Evolutionary conservation across 2,797 vertebrate genomes (phyloP).

Genomic region (Spondyliosoma cantharus): DNA sequence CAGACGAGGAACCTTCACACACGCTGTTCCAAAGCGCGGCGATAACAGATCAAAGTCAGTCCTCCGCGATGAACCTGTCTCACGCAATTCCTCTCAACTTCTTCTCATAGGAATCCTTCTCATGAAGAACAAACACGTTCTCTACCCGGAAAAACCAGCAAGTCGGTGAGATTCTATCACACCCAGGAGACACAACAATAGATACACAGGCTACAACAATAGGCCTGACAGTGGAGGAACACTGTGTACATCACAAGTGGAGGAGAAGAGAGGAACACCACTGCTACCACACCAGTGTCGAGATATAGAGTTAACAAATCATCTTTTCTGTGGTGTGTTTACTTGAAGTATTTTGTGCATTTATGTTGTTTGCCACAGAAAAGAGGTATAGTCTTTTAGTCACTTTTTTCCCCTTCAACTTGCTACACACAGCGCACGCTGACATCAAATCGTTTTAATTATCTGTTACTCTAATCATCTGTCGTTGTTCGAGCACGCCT

Average conservation of each 20-base stretch:
- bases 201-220: slow-evolving; percentile 60
- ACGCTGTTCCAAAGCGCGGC: slow-evolving; percentile 43
- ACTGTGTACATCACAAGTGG: slow-evolving; percentile 46
- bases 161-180: slow-evolving; percentile 39
- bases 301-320: slow-evolving; percentile 2
- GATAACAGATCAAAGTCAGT: slow-evolving; percentile 69
- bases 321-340: background rate
- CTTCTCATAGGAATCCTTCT: slow-evolving; percentile 68
- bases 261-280: slow-evolving; percentile 21
- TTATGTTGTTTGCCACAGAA: background rate
- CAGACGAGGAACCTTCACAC: slow-evolving; percentile 49
- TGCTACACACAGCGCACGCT: background rate
- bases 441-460: background rate
- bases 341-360: background rate
- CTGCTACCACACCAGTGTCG: background rate
- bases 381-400: background rate
- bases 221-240: slow-evolving; percentile 45
- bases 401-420: background rate
- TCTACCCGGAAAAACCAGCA: slow-evolving; percentile 37
- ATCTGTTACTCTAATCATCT: background rate
- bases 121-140: slow-evolving; percentile 58
- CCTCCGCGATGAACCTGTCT: slow-evolving; percentile 57
- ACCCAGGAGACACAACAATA: slow-evolving; percentile 73
- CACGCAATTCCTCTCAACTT: slow-evolving; percentile 46
- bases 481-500: no score